Percentiles rank a stretch among this genome's conserved stretches.
Conservation (phyloP, 2,888 invertebrate genomes). For the Anarsia innoxiella region DNA sequence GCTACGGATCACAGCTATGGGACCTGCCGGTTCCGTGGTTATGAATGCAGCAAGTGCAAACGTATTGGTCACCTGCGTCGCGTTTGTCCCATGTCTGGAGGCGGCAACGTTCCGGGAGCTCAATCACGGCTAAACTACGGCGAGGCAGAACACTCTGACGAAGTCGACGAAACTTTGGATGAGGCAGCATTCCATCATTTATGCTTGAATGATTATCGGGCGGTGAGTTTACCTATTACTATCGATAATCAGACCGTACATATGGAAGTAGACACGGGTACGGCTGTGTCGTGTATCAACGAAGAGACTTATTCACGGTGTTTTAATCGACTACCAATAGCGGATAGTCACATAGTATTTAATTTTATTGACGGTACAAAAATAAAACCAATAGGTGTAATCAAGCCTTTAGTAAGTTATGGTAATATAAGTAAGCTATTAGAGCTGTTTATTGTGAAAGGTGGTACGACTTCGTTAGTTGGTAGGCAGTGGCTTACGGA, state of each 20-base stretch:
- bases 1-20: not conserved
- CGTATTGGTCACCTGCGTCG: too few species aligned
- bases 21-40: slow-evolving; percentile 11
- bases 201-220: not conserved
- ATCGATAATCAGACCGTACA: not conserved
- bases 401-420: not conserved
- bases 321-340: not conserved
- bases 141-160: not conserved
- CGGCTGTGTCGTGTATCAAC: not conserved
- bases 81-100: too few species aligned
- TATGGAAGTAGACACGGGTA: slow-evolving; percentile 1
- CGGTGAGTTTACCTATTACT: slow-evolving; percentile 2
- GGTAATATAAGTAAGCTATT: slow-evolving; percentile 1
- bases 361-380: not conserved
- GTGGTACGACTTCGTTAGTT: slow-evolving; percentile 10
- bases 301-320: not conserved
- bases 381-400: not conserved
- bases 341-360: not conserved
- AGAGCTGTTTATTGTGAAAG: slow-evolving; percentile 11
- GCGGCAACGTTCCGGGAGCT: not conserved
- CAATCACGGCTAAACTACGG: not conserved
- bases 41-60: too few species aligned
- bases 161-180: not conserved
- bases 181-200: slow-evolving; percentile 3
- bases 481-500: slow-evolving; percentile 10